Conservation (phyloP, 2,797 vertebrate species). For the Falco concolor region DNA sequence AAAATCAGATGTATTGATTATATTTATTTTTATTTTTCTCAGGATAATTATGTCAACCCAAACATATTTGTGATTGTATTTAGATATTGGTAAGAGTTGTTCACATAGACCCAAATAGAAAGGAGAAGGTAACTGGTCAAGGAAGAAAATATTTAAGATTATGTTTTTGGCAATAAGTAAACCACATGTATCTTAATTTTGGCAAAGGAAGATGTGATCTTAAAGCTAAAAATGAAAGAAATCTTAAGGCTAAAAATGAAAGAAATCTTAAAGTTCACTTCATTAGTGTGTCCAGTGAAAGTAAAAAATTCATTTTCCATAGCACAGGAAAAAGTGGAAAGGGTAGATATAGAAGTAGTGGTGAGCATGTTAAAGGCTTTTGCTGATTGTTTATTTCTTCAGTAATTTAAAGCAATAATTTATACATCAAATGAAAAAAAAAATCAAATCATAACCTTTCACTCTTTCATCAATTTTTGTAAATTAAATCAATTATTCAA, state of each 20-base stretch:
- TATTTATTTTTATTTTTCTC: not conserved
- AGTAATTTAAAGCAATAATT: not conserved
- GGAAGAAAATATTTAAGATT: not conserved
- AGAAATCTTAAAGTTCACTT: not conserved
- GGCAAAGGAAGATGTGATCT: not conserved
- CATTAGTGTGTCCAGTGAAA: not conserved
- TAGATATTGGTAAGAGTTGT: not conserved
- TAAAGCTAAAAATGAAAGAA: not conserved
- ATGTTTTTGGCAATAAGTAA: not conserved
- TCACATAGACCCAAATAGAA: not conserved
- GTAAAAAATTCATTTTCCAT: not conserved
- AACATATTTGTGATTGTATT: not conserved
- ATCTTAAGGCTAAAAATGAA: not conserved
- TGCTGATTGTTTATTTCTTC: not conserved
- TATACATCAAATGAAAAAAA: not conserved
- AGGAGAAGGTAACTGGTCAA: not conserved
- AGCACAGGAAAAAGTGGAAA: not conserved
- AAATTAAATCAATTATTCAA: not conserved
- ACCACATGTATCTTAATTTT: not conserved
- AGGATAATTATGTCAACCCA: not conserved
- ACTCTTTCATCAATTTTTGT: not conserved
- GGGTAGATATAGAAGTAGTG: not conserved
- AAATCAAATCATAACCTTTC: not conserved
- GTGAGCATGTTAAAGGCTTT: not conserved
- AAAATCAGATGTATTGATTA: not conserved